These are phyloP conservation scores for Eclectus roratus DNA, from an alignment of 2,113 vertebrate species.

Conservation along the genomic window DNA sequence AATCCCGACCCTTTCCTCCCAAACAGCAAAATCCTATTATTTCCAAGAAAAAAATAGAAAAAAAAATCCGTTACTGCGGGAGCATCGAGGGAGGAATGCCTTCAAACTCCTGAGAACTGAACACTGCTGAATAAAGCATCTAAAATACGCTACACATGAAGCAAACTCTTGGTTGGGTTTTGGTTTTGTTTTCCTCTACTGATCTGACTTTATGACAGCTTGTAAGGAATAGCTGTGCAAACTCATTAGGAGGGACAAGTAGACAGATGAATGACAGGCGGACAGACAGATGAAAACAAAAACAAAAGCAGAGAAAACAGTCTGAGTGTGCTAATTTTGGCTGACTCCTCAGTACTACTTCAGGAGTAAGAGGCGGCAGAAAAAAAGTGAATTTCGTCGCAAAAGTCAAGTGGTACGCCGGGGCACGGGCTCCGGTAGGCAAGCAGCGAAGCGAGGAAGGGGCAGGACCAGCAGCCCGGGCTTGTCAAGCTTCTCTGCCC, in stretches of 20 bases:
- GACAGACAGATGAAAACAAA: background rate
- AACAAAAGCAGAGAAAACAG: background rate
- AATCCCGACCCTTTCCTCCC: background rate
- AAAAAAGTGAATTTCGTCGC: background rate
- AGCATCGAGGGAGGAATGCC: rapidly evolving
- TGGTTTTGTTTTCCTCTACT: too few relatives aligned
- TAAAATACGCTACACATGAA: background rate
- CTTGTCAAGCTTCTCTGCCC: background rate
- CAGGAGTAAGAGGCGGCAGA: background rate
- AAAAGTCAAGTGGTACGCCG: background rate
- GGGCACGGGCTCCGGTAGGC: background rate
- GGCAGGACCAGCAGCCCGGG: background rate
- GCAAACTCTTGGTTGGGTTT: too few relatives aligned
- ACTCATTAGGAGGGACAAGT: background rate
- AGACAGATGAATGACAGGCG: background rate
- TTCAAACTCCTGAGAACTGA: background rate
- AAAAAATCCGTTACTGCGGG: background rate
- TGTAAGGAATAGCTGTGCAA: background rate
- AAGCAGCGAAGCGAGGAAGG: background rate
- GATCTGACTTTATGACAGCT: background rate
- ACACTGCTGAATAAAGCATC: background rate
- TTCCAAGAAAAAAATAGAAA: background rate
- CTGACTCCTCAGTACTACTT: background rate
- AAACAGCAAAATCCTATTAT: background rate
- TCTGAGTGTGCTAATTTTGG: background rate